Percentiles rank a stretch among this genome's conserved stretches.
Conservation (phyloP, 2,888 invertebrate species). For the Malacosoma neustria region DNA sequence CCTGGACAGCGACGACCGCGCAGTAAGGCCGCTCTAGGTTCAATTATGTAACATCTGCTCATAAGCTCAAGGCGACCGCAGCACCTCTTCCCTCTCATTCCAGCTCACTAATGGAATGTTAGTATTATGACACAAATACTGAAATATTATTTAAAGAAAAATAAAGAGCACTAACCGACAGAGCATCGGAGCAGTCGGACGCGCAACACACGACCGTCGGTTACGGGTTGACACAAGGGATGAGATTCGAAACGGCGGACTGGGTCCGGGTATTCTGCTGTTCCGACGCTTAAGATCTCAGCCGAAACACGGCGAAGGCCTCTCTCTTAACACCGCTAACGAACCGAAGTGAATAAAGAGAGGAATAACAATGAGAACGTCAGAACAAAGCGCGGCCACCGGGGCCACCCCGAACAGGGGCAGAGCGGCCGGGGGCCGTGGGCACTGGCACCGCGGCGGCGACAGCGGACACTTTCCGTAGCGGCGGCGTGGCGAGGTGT, state of each 20-base stretch:
- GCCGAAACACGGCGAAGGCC: slow-evolving; percentile 32
- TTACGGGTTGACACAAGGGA: slow-evolving; percentile 33
- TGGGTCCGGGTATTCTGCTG: slow-evolving; percentile 29
- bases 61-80: no score
- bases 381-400: slow-evolving; percentile 22
- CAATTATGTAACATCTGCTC: slow-evolving; percentile 38
- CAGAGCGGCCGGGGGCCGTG: slow-evolving; percentile 4
- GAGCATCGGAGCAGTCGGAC: slow-evolving; percentile 66
- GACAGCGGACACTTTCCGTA: slow-evolving; percentile 37
- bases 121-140: no score
- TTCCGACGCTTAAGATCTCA: slow-evolving; percentile 26
- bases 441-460: slow-evolving; percentile 26
- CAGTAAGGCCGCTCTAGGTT: slow-evolving; percentile 25
- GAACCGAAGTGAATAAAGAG: slow-evolving; percentile 24
- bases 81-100: no score
- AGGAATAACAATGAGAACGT: slow-evolving; percentile 23
- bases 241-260: slow-evolving; percentile 23
- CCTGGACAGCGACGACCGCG: slow-evolving; percentile 20
- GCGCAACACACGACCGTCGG: slow-evolving; percentile 60
- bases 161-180: slow-evolving; percentile 51
- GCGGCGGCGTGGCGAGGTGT: slow-evolving; percentile 33
- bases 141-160: slow-evolving; percentile 15
- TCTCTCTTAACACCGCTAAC: no score
- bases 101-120: no score
- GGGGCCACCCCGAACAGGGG: background rate